These are phyloP conservation scores for Crypturellus undulatus DNA, from an alignment of 2,113 vertebrate genomes.

Conservation along the genomic window DNA sequence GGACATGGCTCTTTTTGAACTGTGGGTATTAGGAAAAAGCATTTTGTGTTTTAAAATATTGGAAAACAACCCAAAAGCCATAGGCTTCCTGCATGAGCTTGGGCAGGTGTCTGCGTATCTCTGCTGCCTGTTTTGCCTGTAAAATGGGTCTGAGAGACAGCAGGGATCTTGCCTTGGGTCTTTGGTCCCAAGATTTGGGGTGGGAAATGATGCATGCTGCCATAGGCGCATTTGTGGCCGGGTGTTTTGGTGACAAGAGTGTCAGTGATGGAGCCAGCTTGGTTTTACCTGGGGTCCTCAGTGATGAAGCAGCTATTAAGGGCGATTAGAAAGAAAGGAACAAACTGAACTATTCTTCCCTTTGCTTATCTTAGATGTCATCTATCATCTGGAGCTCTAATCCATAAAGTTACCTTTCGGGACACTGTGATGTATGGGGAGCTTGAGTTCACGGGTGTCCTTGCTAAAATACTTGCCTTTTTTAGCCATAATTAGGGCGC, in stretches of 20 bases:
- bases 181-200: background rate
- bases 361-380: background rate
- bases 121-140: background rate
- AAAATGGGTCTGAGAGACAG: background rate
- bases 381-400: background rate
- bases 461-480: background rate
- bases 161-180: background rate
- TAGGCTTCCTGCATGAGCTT: background rate
- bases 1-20: background rate
- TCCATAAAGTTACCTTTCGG: background rate
- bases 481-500: background rate
- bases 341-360: background rate
- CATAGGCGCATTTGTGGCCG: background rate
- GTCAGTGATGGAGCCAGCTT: background rate
- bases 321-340: background rate
- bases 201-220: background rate
- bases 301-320: background rate
- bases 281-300: accelerated
- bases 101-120: background rate
- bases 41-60: background rate
- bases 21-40: background rate
- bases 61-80: background rate
- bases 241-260: background rate
- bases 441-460: background rate
- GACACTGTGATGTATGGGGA: background rate